Evolutionary conservation across 2,888 invertebrate genomes (phyloP).

Genomic region (Serrognathus titanus): DNA sequence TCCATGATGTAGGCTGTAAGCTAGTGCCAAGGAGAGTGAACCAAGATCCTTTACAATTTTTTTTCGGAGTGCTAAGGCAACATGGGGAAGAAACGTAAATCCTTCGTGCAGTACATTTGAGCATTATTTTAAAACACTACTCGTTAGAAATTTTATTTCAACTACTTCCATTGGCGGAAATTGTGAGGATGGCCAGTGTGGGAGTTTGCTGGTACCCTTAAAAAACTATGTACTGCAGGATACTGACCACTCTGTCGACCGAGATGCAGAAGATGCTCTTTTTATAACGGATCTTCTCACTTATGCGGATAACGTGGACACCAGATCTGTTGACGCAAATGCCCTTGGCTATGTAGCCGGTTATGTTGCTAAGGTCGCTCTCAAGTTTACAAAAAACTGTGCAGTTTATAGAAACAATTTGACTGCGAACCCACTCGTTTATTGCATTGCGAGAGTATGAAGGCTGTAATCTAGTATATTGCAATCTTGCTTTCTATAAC

Average conservation of each 20-base stretch:
- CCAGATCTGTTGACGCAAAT: background rate
- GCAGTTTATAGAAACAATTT: background rate
- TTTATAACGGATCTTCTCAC: too few species aligned
- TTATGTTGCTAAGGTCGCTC: background rate
- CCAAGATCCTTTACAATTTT: background rate
- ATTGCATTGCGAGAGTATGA: background rate
- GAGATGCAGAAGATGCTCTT: too few species aligned
- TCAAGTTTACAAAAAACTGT: background rate
- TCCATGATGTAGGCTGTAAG: background rate
- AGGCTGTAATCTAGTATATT: background rate
- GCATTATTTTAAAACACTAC: background rate
- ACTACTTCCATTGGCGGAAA: background rate
- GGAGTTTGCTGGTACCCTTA: background rate
- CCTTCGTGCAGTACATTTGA: background rate
- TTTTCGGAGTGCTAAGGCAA: background rate
- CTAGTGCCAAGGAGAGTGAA: background rate
- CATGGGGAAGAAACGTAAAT: background rate
- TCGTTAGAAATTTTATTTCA: background rate
- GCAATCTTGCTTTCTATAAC: background rate
- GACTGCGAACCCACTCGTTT: background rate
- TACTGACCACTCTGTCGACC: background rate
- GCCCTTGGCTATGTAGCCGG: background rate
- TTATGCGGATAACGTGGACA: too few species aligned
- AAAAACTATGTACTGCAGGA: background rate
- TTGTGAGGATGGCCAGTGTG: background rate